phyloP scores from a whole-genome alignment of 1,140 invertebrate genomes.

The Drosophila pandora region DNA sequence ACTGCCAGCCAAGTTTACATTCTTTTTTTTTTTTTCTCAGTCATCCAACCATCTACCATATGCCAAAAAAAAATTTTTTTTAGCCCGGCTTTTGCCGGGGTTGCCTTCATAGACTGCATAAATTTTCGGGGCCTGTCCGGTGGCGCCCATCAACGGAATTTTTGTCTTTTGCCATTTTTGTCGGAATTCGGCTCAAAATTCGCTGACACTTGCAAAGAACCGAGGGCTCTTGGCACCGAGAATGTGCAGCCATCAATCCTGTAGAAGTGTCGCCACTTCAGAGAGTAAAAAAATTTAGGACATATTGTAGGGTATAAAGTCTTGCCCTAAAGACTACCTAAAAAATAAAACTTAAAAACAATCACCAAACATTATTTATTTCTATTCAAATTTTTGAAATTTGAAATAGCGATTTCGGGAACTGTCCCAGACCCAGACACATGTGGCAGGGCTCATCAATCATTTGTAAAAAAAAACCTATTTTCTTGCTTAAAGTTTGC shows the following conservation, averaged over 20 bases:
- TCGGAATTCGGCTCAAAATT: slow-evolving; percentile 21
- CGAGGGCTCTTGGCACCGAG: slow-evolving; percentile 8
- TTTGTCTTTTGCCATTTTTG: slow-evolving; percentile 17
- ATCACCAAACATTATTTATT: slow-evolving; percentile 41
- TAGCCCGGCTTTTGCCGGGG: slow-evolving; percentile 20
- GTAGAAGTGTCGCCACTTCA: slow-evolving; percentile 53
- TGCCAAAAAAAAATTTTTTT: slow-evolving; percentile 51
- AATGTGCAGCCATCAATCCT: slow-evolving; percentile 66
- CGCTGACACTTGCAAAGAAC: slow-evolving; percentile 39
- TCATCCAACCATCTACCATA: slow-evolving; percentile 3
- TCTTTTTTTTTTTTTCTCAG: background rate
- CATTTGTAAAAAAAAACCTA: slow-evolving; percentile 68
- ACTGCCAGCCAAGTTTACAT: slow-evolving; percentile 1
- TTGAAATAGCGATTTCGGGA: slow-evolving; percentile 41
- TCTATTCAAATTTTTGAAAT: slow-evolving; percentile 53
- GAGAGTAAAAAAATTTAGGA: background rate
- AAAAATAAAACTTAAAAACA: background rate
- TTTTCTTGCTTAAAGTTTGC: slow-evolving; percentile 71
- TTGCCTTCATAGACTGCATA: slow-evolving; percentile 46
- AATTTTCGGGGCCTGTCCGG: slow-evolving; percentile 62
- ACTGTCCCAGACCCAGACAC: slow-evolving; percentile 12
- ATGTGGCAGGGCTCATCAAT: slow-evolving; percentile 66
- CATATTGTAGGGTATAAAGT: no score
- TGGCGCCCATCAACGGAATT: slow-evolving; percentile 72
- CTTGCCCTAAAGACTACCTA: background rate